These are phyloP conservation scores for Rhabdornis inornatus DNA, from an alignment of 2,113 vertebrate genomes.

Conservation along the genomic window DNA sequence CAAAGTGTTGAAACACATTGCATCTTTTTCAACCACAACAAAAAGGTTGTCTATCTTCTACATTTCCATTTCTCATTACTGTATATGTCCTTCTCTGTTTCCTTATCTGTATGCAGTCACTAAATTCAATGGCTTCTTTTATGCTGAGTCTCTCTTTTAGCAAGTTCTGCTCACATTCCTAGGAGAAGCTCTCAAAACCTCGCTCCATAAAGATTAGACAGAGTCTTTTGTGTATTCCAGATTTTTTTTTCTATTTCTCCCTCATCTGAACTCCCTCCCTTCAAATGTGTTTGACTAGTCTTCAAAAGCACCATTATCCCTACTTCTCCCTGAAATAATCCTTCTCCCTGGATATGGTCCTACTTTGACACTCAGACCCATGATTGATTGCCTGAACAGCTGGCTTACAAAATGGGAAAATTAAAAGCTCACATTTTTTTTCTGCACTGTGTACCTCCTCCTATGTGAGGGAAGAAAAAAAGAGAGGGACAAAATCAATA, in stretches of 20 bases:
- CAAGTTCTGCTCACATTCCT: background rate
- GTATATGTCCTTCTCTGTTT: background rate
- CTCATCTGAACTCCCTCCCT: background rate
- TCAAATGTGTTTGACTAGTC: background rate
- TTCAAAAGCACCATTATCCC: background rate
- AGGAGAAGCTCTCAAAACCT: background rate
- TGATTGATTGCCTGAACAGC: background rate
- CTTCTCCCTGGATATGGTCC: background rate
- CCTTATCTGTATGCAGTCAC: background rate
- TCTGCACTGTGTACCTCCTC: background rate
- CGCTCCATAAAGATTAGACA: background rate
- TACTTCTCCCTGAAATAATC: background rate
- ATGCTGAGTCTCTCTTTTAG: background rate
- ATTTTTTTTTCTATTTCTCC: background rate
- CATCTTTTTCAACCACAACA: background rate
- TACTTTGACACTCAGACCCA: background rate
- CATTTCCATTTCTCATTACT: background rate
- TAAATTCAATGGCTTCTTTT: background rate
- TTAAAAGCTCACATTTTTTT: background rate
- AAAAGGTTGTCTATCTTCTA: background rate
- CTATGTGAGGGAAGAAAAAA: background rate
- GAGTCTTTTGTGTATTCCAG: background rate
- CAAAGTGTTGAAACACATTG: background rate
- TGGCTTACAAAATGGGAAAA: background rate
- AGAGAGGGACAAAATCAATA: background rate